These are phyloP conservation scores for Chaenodraco wilsoni DNA, from an alignment of 2,797 vertebrate genomes.

Conservation along the genomic window DNA sequence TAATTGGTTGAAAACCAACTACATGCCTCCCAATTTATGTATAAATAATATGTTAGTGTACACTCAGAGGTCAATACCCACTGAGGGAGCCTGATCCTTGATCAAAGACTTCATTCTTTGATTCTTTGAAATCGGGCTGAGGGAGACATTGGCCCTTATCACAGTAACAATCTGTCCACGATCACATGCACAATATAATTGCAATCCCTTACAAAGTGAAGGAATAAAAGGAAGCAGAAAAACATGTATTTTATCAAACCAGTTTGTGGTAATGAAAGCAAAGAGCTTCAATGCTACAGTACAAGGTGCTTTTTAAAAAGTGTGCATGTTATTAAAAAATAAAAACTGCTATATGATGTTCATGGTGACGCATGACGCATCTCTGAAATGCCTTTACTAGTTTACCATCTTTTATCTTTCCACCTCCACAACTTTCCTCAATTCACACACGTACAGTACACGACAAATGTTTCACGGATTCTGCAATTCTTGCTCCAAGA, in stretches of 20 bases:
- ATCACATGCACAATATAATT: constrained; percentile 20
- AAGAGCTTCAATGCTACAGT: not conserved
- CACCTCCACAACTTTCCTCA: constrained; percentile 4
- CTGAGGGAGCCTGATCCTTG: constrained; percentile 18
- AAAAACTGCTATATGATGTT: constrained; percentile 34
- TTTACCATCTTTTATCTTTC: constrained; percentile 35
- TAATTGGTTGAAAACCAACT: constrained; percentile 11
- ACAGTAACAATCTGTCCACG: constrained; percentile 13
- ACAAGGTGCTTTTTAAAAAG: not conserved
- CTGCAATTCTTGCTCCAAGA: constrained; percentile 29
- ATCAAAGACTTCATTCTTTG: constrained; percentile 24
- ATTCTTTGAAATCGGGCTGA: constrained; percentile 31
- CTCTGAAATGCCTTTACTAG: constrained; percentile 16
- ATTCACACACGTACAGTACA: constrained; percentile 2
- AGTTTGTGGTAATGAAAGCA: constrained; percentile 20
- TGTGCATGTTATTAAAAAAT: constrained; percentile 36
- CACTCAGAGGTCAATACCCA: constrained; percentile 43
- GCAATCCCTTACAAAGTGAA: constrained; percentile 13
- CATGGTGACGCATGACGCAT: constrained; percentile 26
- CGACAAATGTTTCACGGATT: constrained; percentile 36
- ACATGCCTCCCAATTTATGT: constrained; percentile 12
- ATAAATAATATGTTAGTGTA: constrained; percentile 10
- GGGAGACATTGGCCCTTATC: constrained; percentile 27
- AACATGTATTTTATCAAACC: constrained; percentile 13
- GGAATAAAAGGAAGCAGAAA: not conserved